Base-by-base conservation (phyloP, 1,140 invertebrate species). In the Lineus longissimus region DNA sequence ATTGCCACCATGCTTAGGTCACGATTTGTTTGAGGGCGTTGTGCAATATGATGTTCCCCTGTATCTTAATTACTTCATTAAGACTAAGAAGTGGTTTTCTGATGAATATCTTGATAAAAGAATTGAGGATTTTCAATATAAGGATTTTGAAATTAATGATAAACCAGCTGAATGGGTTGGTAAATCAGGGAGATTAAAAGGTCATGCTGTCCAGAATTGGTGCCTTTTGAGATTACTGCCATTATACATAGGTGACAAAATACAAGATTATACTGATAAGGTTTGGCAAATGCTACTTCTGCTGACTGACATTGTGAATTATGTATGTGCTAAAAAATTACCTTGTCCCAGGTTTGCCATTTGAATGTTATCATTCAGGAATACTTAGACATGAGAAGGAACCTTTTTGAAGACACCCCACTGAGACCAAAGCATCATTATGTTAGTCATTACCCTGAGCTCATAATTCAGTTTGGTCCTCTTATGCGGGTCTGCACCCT, bases 21-120 rank as follows among this genome's bases (percentile, higher is more conserved):
- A 51, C n/a, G 47, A 51, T 51, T 23, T 51, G 9, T 51, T 51
- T n/a, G 47, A 51, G 47, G 47, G 47, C n/a, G 25, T 51, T 9
- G n/a, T 51, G 4, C n/a, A 27, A 51, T 23, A 51, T 23, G 47
- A 51, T n/a, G 9, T 51, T 19, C 19, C n/a, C n/a, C 47, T 51
- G 6, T 23, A 9, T 51, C 47, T 51, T 4, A 51, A 51, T 4
- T n/a, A 51, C 25, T 51, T 51, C 6, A 27, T 51, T n/a, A 51
- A 51, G 25, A 51, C 6, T 51, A 51, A n/a, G n/a, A 51, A 51
- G 25, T 51, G 47, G 47, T 51, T 51, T 27, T 7, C 47, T 23
- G n/a, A 51, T 51, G 47, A 51, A n/a, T 51, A 51, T 51, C n/a
- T 51, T 9, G n/a, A n/a, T 51, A 23, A 27, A 9, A 51, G 25